Evolutionary conservation across 1,140 invertebrate species (phyloP), one percentile per base, ranked within the genome.

Genomic region (Xylocopa sonorina): DNA sequence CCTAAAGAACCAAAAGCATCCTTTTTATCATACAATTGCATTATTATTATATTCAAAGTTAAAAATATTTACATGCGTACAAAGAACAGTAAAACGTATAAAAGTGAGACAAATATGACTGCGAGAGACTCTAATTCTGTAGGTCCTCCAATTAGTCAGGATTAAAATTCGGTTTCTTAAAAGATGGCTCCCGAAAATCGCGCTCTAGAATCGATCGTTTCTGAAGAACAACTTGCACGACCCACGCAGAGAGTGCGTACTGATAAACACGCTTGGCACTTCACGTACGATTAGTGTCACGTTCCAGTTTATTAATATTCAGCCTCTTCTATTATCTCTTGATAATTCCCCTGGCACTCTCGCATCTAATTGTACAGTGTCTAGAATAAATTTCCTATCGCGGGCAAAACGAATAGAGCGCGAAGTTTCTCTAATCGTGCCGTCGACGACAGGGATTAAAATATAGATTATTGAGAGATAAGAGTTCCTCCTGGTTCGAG

Each of bases 181-280:
- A 34, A 32, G 27, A 55, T 46, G 0, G 21, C 58, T 10, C 0
- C 18, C 27, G 10, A n/a, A 27, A 48, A 12, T 34, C 1, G n/a
- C 24, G 34, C 0, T n/a, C 2, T 1, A 51, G 24, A 68, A 48
- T 77, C 5, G 68, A 66, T 55, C 21, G 57, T 53, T 27, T 27
- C 4, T 14, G 21, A 46, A 34, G 9, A 43, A 29, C 24, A 64
- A 4, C n/a, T 27, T 10, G 1, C 7, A 18, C 5, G 41, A 21
- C 29, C 69, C 55, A 3, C 43, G 2, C 55, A 9, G 1, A 41
- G 2, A 29, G 43, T 38, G 29, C 41, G 21, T 41, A 48, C n/a
- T 76, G 58, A 76, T 76, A 76, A 68, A 69, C 62, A 46, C 53
- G 53, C 12, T 41, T 50, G 43, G 29, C 43, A 58, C 18, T 60